phyloP scores from a whole-genome alignment of 92 coral and sea anemone genomes.

The Parazoanthus atlanticus region DNA sequence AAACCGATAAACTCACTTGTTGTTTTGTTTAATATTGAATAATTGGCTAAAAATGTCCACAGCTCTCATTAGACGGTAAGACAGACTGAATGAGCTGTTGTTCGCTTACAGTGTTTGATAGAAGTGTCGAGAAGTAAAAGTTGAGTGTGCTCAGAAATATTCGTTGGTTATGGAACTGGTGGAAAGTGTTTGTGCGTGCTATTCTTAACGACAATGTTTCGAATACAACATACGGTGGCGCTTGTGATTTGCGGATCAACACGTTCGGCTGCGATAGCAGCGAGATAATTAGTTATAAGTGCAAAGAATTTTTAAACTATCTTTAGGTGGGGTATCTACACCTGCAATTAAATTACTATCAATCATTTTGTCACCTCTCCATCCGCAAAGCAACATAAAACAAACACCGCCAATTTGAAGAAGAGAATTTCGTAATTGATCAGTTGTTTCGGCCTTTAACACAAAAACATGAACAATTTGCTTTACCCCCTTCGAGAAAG shows the following conservation, averaged over 20 bases:
- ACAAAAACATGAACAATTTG: slow-evolving; percentile 31
- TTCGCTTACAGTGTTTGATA: neutral
- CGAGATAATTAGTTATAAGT: slow-evolving; percentile 34
- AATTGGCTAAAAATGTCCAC: neutral
- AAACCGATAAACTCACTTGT: neutral
- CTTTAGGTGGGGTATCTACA: slow-evolving; percentile 49
- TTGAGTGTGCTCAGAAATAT: neutral
- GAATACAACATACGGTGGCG: slow-evolving; percentile 1
- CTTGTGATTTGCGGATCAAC: slow-evolving; percentile 35
- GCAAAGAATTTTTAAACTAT: slow-evolving; percentile 36
- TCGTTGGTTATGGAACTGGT: neutral
- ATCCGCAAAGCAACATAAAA: slow-evolving; percentile 36
- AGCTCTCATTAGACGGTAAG: neutral
- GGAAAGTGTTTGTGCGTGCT: neutral
- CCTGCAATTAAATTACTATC: slow-evolving; percentile 47
- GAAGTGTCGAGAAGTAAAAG: neutral
- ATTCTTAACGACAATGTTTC: slow-evolving; percentile 3
- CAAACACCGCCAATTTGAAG: slow-evolving; percentile 38
- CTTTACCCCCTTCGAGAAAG: slow-evolving; percentile 41
- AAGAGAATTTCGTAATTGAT: slow-evolving; percentile 37
- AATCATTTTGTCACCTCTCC: slow-evolving; percentile 47
- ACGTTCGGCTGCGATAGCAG: slow-evolving; percentile 6
- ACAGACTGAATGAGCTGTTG: slow-evolving; percentile 1
- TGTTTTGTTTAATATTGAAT: neutral
- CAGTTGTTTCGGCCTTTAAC: slow-evolving; percentile 36